Evolutionary conservation across 1,140 invertebrate species (phyloP).

Genomic region (Neodiprion virginianus): DNA sequence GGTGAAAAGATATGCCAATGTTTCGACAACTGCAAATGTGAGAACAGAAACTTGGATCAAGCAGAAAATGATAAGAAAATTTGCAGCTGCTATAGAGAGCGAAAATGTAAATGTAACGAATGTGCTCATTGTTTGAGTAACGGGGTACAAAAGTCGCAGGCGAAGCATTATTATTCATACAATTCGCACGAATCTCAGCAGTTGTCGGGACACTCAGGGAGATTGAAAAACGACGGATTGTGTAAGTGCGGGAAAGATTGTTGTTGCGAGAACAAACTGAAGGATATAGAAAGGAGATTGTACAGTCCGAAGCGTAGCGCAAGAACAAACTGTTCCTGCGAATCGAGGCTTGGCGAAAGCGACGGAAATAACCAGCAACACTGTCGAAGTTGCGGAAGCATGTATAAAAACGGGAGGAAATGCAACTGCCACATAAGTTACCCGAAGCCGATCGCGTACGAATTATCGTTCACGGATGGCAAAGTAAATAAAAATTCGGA

Average conservation of each 20-base stretch:
- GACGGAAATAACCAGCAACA: conserved; percentile 35
- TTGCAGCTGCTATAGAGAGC: background rate
- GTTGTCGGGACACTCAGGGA: background rate
- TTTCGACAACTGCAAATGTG: background rate
- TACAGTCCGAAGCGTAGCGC: conserved; percentile 12
- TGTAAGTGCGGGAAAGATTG: conserved; percentile 41
- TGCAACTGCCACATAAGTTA: conserved; percentile 45
- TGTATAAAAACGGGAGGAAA: conserved; percentile 41
- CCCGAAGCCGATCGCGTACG: conserved; percentile 56
- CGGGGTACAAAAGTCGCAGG: background rate
- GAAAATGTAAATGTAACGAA: background rate
- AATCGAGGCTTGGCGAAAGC: background rate
- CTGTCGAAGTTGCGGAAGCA: conserved; percentile 46
- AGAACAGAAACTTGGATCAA: background rate
- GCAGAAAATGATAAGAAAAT: background rate
- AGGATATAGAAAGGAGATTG: conserved; percentile 6
- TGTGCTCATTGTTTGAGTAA: background rate
- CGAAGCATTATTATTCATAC: conserved; percentile 18
- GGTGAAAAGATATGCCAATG: background rate
- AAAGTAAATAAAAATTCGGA: conserved; percentile 20
- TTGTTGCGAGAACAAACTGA: conserved; percentile 31
- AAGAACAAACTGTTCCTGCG: background rate
- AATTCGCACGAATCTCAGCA: conserved; percentile 1
- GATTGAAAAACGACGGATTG: conserved; percentile 33
- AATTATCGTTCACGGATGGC: conserved; percentile 47